These are phyloP conservation scores for Tupaia chinensis DNA, from an alignment of 2,113 vertebrate species.

Conservation along the genomic window DNA sequence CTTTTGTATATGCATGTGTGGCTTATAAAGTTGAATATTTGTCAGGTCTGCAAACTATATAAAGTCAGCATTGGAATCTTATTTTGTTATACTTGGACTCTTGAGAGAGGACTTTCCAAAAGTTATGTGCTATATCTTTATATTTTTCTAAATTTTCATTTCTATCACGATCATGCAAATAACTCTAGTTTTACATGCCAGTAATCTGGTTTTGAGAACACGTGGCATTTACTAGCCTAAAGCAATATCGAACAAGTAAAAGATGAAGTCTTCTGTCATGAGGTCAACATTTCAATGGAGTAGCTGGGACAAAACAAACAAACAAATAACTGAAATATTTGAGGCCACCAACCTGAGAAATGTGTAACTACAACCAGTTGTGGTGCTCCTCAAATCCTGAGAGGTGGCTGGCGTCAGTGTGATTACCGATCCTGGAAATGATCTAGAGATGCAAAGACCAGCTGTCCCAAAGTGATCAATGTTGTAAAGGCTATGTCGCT, in stretches of 20 bases:
- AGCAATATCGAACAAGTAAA: neutral
- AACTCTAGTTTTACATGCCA: neutral
- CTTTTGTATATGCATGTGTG: neutral
- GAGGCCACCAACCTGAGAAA: neutral
- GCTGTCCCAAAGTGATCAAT: neutral
- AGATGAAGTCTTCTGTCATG: neutral
- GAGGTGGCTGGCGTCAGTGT: neutral
- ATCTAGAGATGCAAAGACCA: neutral
- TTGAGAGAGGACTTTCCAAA: neutral
- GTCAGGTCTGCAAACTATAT: neutral
- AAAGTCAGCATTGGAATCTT: neutral
- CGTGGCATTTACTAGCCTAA: neutral
- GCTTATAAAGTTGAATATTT: neutral
- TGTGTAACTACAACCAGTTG: neutral
- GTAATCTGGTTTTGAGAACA: slow-evolving; percentile 18
- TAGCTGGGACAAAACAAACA: neutral
- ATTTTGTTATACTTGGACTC: slow-evolving; percentile 8
- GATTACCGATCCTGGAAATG: neutral
- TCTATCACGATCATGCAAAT: neutral
- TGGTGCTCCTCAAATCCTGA: neutral
- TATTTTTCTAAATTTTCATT: neutral
- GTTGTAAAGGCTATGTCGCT: no score
- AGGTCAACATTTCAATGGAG: neutral
- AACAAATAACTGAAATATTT: neutral
- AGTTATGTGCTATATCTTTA: neutral